phyloP scores from a whole-genome alignment of 2,797 vertebrate species.

The Myotis daubentonii region DNA sequence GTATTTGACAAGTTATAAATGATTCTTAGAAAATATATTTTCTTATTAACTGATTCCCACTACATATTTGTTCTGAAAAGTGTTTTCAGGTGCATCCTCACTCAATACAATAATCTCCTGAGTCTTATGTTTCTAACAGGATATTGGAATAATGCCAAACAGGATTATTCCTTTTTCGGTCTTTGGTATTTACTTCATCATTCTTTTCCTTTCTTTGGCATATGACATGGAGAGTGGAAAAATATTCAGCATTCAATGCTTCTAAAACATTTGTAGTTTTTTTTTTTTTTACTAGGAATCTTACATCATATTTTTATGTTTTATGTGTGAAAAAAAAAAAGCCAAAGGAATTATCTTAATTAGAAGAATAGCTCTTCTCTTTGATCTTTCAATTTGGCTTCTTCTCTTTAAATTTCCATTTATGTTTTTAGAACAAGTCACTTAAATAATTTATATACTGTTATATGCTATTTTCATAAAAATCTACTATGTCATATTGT shows the following conservation, averaged over 20 bases:
- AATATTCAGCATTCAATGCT: not conserved
- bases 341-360: not conserved
- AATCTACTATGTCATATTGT: not conserved
- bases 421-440: not conserved
- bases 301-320: not conserved
- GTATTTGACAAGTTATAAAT: not conserved
- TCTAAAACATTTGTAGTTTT: not conserved
- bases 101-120: not conserved
- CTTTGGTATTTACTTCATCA: not conserved
- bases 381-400: not conserved
- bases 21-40: not conserved
- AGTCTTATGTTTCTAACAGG: not conserved
- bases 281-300: not conserved
- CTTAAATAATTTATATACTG: not conserved
- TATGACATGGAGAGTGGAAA: not conserved
- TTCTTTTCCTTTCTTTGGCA: not conserved
- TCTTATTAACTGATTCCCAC: not conserved
- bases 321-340: not conserved
- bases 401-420: not conserved
- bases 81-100: slow-evolving; percentile 10
- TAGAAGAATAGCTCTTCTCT: not conserved
- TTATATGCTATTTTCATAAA: not conserved
- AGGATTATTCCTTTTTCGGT: not conserved
- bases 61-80: not conserved
- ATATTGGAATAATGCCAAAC: slow-evolving; percentile 7